Evolutionary conservation across 2,113 vertebrate genomes (phyloP).

Genomic region (Periophthalmus modestus): DNA sequence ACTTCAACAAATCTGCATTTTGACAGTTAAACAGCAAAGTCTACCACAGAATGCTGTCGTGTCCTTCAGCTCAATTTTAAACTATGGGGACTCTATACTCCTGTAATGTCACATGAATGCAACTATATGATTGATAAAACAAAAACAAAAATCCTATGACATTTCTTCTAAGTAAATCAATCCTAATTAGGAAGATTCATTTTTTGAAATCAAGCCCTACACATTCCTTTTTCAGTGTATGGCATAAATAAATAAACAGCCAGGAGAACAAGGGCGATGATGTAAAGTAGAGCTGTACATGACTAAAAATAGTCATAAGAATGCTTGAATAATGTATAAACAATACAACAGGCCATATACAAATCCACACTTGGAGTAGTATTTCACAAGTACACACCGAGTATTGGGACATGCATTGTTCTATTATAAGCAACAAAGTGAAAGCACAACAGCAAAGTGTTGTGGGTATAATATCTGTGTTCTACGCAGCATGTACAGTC

Average conservation of each 20-base stretch:
- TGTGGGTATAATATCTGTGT: too few relatives aligned
- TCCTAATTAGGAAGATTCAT: neutral
- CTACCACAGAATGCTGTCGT: too few relatives aligned
- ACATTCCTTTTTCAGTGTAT: neutral
- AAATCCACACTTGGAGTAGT: neutral
- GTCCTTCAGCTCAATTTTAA: too few relatives aligned
- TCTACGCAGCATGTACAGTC: too few relatives aligned
- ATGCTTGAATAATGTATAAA: neutral
- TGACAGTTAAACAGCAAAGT: too few relatives aligned
- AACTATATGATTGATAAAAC: too few relatives aligned
- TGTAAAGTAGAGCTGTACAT: neutral
- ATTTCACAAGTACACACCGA: neutral
- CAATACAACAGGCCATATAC: neutral
- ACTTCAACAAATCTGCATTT: too few relatives aligned
- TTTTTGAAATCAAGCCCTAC: too few relatives aligned
- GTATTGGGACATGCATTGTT: neutral
- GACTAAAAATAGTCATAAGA: neutral
- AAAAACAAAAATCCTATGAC: too few relatives aligned
- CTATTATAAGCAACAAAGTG: neutral
- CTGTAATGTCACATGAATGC: too few relatives aligned
- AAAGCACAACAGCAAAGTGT: neutral
- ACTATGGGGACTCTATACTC: too few relatives aligned
- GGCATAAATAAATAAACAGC: neutral
- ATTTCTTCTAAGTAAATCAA: neutral
- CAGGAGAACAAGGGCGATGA: neutral